These are phyloP conservation scores for Sogatella furcifera DNA, from an alignment of 1,140 invertebrate species.

Conservation along the genomic window DNA sequence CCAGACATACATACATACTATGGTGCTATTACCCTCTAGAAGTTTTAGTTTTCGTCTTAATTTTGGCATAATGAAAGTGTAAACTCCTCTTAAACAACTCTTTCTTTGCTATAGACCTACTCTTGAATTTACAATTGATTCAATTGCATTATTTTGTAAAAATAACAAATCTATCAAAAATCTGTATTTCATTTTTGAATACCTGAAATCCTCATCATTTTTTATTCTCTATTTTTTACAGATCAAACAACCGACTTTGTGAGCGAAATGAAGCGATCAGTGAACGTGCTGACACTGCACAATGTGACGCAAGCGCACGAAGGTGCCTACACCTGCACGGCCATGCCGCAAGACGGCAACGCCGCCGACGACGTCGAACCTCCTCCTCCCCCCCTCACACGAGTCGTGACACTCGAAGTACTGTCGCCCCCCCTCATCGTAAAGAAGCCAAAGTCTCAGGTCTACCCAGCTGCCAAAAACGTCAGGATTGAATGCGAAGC, in stretches of 20 bases:
- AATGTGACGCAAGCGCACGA: constrained; percentile 11
- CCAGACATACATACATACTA: too few relatives aligned
- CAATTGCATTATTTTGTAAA: too few relatives aligned
- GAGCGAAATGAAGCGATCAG: constrained; percentile 6
- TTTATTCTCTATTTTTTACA: too few relatives aligned
- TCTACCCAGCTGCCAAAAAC: constrained; percentile 52
- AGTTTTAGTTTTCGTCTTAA: too few relatives aligned
- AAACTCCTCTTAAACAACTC: too few relatives aligned
- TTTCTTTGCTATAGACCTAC: too few relatives aligned
- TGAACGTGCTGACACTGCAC: constrained; percentile 15
- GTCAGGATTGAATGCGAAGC: constrained; percentile 58
- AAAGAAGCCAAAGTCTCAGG: constrained; percentile 41
- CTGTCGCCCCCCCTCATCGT: constrained; percentile 45
- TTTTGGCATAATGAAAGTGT: too few relatives aligned
- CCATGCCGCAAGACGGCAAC: constrained; percentile 1
- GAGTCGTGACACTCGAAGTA: constrained; percentile 36
- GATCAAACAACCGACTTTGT: constrained; percentile 5
- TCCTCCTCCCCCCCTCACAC: background rate
- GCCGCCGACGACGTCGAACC: background rate
- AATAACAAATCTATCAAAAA: too few relatives aligned
- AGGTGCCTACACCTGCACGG: constrained; percentile 18
- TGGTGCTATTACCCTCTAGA: too few relatives aligned
- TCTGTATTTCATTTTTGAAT: too few relatives aligned
- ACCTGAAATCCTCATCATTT: too few relatives aligned
- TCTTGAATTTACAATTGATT: too few relatives aligned